Evolutionary conservation across 1,140 invertebrate genomes (phyloP).

Genomic region (Philotrypesis tridentata): DNA sequence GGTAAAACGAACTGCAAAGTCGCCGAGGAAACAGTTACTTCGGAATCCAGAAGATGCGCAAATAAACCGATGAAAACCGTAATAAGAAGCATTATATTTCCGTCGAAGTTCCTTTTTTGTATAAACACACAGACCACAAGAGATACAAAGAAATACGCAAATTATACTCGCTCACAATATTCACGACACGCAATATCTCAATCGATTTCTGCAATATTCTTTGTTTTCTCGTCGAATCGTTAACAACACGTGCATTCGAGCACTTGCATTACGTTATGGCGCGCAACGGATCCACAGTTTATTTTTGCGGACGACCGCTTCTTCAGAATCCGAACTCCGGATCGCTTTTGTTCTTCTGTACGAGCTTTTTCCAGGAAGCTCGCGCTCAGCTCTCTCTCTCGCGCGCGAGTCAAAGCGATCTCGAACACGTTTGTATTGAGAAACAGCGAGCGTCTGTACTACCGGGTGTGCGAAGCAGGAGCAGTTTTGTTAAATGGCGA

Average conservation of each 20-base stretch:
- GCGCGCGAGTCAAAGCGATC: neutral
- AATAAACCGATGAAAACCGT: neutral
- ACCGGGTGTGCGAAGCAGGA: neutral
- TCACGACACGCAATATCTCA: neutral
- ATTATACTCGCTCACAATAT: neutral
- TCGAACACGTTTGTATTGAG: neutral
- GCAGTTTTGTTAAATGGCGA: conserved; percentile 46
- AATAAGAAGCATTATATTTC: conserved; percentile 6
- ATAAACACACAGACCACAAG: neutral
- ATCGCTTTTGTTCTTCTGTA: conserved; percentile 7
- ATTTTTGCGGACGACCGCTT: conserved; percentile 21
- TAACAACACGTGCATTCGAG: neutral
- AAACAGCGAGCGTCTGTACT: neutral
- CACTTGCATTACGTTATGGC: neutral
- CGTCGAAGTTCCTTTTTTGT: conserved; percentile 15
- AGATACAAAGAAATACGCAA: neutral
- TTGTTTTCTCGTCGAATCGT: neutral
- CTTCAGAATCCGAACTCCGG: conserved; percentile 7
- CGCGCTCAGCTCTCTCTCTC: too few relatives aligned
- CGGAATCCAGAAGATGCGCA: neutral
- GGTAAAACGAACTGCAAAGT: neutral
- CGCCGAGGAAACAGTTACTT: conserved; percentile 30
- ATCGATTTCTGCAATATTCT: neutral
- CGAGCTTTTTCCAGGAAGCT: neutral
- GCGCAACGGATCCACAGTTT: conserved; percentile 1